Evolutionary conservation across 2,888 invertebrate genomes (phyloP), one percentile per base, ranked within the genome.

Genomic region (Salpingus planirostris): DNA sequence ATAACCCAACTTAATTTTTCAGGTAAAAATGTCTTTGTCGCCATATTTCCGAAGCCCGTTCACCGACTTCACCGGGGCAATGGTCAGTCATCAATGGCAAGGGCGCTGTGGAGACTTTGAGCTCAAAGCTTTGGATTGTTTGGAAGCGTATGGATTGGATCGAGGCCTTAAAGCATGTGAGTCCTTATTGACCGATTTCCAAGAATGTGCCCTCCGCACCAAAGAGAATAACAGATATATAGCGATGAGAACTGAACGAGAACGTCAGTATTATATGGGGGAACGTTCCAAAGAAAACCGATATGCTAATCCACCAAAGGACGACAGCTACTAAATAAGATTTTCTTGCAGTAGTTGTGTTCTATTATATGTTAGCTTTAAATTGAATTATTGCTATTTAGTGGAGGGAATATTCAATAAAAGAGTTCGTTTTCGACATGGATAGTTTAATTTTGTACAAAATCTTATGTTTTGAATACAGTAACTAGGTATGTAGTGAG

Each of bases 61-160:
- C 24, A 81, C 83, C 3, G 86, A 86, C 59, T 51, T 84, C 29
- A 78, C 79, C 18, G 78, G 76, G 41, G 68, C 71, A 11, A 30
- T 81, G 34, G 51, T 76, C 13, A 80, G 74, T 37, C 77, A 78
- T 47, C 84, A 84, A 57, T 64, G 72, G 52, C 65, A 73, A 49
- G 76, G 76, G 12, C 57, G 62, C 13, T 89, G 88, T 54, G 76
- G 73, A 18, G 68, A 72, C 34, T 65, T 81, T 45, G 87, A 88
- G 64, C 65, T 79, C 56, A 70, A 73, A 15, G 73, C 76, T 52
- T 73, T 82, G 65, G 82, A 88, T 44, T 89, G 88, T 51, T 54
- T 86, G 27, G 86, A 88, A 54, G 88, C 85, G 2, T 86, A 88
- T 44, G 89, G 88, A 1, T 48, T 76, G 6, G 73, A 76, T n/a